Conservation (phyloP, 2,113 vertebrate genomes). For the Salvelinus fontinalis region DNA sequence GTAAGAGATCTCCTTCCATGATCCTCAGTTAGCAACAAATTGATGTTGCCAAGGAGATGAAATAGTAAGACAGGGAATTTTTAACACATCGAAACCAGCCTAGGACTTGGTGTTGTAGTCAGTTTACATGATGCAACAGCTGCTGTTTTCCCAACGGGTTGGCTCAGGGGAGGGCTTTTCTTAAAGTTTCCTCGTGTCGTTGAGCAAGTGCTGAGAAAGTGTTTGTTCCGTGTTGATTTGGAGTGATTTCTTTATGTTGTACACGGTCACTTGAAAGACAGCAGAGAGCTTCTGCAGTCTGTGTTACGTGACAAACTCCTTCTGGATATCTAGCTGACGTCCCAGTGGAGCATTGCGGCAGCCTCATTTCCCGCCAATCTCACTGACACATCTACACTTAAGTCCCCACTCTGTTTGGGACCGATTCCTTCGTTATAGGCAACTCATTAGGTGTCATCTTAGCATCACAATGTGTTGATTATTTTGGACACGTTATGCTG, state of each 20-base stretch:
- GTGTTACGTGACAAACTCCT: neutral
- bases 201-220: no score
- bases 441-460: neutral
- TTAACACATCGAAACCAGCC: constrained; percentile 24
- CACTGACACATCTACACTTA: neutral
- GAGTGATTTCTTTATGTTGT: neutral
- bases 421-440: neutral
- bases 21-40: constrained; percentile 5
- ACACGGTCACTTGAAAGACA: neutral
- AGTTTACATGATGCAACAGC: constrained; percentile 13
- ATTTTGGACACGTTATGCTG: no score
- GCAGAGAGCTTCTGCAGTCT: neutral
- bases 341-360: neutral
- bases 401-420: neutral
- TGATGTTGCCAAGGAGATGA: constrained; percentile 51
- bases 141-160: constrained; percentile 3
- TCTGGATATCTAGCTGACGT: neutral
- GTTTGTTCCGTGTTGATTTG: neutral
- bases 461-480: neutral
- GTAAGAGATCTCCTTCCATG: neutral
- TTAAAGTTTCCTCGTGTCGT: neutral
- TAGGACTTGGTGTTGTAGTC: constrained; percentile 12
- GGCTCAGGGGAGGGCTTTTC: neutral
- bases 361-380: neutral
- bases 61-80: constrained; percentile 8